Evolutionary conservation across 2,797 vertebrate genomes (phyloP), one percentile per base, ranked within the genome.

Genomic region (Acipenser transmontanus): DNA sequence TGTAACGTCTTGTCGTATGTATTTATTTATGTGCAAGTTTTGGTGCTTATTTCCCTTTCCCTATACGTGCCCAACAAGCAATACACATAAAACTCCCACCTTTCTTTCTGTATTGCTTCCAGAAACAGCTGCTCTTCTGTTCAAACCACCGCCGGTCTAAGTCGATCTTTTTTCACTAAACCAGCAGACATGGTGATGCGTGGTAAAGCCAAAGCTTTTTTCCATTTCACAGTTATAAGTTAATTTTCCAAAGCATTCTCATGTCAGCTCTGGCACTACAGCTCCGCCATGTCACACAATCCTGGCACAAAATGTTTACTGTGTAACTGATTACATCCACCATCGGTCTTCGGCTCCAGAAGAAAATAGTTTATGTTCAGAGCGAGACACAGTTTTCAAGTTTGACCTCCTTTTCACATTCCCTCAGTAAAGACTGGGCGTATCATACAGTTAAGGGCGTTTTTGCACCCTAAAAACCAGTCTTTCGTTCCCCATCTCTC

Each of bases 51-150:
- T 7, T 57, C 54, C 12, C 6, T 57, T 13, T 57, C 54, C 9
- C 34, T 34, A 34, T 34, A 34, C 34, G 4, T 34, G 34, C 34
- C 34, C 34, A 34, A 34, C 7, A 57, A n/a, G 12, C 54, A 57
- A 11, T 57, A 57, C 6, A 57, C 2, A 4, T 63, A 68, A 51
- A 76, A 75, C 73, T 73, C 73, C 72, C 74, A 78, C 66, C 59
- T 75, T 67, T 72, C 64, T 47, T 68, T 51, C 71, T 70, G 70
- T 57, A 67, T 76, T 75, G 69, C 72, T 66, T 70, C 68, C 69
- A 69, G 73, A 69, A 80, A 81, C 77, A 81, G 76, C 71, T 62
- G 66, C 68, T 74, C 59, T 64, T 73, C 59, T 80, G 74, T 79
- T 68, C 77, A 60, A 70, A 68, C 76, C 66, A 13, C 12, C 59